Evolutionary conservation across 2,888 invertebrate species (phyloP).

Genomic region (Macrosoma leucophasiata): DNA sequence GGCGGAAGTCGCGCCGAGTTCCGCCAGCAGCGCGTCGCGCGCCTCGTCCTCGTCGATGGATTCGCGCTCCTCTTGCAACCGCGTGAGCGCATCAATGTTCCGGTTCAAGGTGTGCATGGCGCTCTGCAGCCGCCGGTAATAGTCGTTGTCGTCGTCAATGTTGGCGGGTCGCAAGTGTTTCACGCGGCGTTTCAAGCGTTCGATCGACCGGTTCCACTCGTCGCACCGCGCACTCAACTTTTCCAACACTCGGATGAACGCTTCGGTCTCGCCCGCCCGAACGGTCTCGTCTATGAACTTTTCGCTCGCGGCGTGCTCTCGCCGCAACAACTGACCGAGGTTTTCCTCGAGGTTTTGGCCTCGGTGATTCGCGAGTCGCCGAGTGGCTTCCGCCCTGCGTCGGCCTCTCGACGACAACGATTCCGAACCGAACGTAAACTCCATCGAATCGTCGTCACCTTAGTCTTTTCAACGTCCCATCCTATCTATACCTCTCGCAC

Average conservation of each 20-base stretch:
- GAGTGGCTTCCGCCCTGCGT: too few relatives aligned
- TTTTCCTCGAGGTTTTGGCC: too few relatives aligned
- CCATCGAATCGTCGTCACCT: too few relatives aligned
- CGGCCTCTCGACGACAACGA: too few relatives aligned
- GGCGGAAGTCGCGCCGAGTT: background rate
- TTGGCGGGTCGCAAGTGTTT: conserved; percentile 4
- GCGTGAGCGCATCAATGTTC: conserved; percentile 1
- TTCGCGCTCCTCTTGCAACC: conserved; percentile 4
- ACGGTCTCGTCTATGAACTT: conserved; percentile 4
- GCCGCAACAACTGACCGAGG: conserved; percentile 1
- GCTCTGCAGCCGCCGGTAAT: background rate
- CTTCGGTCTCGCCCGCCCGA: conserved; percentile 3
- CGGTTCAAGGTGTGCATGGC: conserved; percentile 1
- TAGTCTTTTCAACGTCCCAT: too few relatives aligned
- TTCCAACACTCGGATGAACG: conserved; percentile 2
- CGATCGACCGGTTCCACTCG: conserved; percentile 1
- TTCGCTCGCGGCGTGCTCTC: conserved; percentile 1
- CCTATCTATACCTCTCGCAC: too few relatives aligned
- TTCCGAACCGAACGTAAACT: too few relatives aligned
- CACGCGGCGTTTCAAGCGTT: conserved; percentile 3
- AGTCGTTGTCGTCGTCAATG: conserved; percentile 2
- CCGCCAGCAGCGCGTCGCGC: background rate
- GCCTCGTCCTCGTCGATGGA: conserved; percentile 1
- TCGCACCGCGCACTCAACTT: conserved; percentile 2
- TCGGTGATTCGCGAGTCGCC: too few relatives aligned